phyloP scores from a whole-genome alignment of 2,888 invertebrate genomes.

The Sarcophaga variegata region DNA sequence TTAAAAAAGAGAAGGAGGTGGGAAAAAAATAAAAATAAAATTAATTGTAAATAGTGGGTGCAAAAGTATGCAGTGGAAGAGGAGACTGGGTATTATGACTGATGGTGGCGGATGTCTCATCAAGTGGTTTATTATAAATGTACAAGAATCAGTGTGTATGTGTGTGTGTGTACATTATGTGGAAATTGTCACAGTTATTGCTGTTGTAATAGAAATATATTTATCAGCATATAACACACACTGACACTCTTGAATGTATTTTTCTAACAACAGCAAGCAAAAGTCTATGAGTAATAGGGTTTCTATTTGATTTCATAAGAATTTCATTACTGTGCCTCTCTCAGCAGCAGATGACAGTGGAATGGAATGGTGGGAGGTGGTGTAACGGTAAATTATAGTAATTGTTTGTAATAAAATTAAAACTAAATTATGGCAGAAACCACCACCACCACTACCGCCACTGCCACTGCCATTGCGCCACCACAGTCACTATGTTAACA shows the following conservation, averaged over 20 bases:
- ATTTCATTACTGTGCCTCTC: neutral
- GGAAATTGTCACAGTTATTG: neutral
- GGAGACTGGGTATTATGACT: neutral
- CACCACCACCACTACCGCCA: neutral
- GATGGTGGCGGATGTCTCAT: slow-evolving; percentile 29
- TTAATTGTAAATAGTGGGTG: slow-evolving; percentile 10
- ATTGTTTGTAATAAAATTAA: slow-evolving; percentile 27
- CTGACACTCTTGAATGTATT: neutral
- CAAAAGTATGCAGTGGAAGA: neutral
- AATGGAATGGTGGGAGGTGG: neutral
- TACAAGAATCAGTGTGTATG: neutral
- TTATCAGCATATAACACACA: neutral
- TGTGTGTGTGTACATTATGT: neutral
- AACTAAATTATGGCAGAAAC: slow-evolving; percentile 24
- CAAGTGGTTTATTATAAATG: slow-evolving; percentile 47
- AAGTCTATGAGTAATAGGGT: slow-evolving; percentile 1
- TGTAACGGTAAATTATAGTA: neutral
- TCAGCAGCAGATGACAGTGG: neutral
- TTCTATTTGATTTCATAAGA: slow-evolving; percentile 23
- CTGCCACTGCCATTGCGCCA: neutral
- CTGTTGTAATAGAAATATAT: neutral
- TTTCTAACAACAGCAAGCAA: neutral
- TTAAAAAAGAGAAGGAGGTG: neutral
- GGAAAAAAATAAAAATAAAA: slow-evolving; percentile 2
- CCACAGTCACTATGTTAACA: neutral